Evolutionary conservation across 2,888 invertebrate genomes (phyloP).

Genomic region (Cheilosia scutellata): DNA sequence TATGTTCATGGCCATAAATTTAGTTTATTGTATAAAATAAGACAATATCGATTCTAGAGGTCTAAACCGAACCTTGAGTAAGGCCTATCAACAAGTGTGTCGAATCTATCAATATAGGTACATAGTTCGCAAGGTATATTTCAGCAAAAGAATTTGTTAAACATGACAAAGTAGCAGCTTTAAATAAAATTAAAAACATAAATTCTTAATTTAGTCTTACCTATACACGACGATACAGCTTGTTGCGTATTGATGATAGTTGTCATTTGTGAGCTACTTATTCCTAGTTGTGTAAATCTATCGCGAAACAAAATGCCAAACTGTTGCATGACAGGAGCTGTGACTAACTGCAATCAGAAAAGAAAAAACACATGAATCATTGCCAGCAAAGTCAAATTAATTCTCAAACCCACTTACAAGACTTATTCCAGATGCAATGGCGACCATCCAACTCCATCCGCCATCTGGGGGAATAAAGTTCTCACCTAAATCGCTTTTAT

Average conservation of each 20-base stretch:
- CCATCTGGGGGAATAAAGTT: constrained; percentile 90
- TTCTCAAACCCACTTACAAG: constrained; percentile 86
- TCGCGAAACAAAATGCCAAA: constrained; percentile 90
- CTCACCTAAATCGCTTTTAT: constrained; percentile 83
- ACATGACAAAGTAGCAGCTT: no score
- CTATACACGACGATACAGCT: constrained; percentile 89
- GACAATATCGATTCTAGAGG: no score
- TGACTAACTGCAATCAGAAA: constrained; percentile 87
- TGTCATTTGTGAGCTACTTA: constrained; percentile 88
- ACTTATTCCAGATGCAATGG: constrained; percentile 89
- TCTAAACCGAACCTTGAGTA: no score
- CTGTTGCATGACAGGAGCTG: constrained; percentile 88
- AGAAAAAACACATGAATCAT: constrained; percentile 77
- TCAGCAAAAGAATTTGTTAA: no score
- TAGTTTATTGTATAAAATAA: no score
- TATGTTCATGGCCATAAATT: no score
- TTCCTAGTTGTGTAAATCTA: constrained; percentile 86
- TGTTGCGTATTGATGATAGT: constrained; percentile 90
- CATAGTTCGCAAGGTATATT: no score
- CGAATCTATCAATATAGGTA: no score
- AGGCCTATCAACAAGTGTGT: no score
- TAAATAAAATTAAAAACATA: no score
- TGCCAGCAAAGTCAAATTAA: constrained; percentile 21
- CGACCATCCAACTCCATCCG: constrained; percentile 90
- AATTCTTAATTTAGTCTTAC: no score